A percentile compares a stretch with the other conserved stretches of the same genome.
These are phyloP conservation scores for Sycobia sp. DNA, from an alignment of 1,140 invertebrate genomes.

Conservation along the genomic window DNA sequence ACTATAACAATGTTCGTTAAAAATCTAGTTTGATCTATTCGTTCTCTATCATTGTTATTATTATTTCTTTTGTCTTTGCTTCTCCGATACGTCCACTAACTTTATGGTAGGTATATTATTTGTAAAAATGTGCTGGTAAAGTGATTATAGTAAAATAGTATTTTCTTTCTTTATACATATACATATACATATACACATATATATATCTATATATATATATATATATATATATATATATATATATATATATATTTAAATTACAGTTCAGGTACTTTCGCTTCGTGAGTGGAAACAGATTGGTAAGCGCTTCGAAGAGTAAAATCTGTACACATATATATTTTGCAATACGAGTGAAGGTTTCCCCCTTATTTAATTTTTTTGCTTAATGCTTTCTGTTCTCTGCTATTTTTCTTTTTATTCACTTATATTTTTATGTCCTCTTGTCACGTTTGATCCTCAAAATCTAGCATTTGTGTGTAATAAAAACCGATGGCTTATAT, in stretches of 20 bases:
- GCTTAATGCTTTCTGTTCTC: constrained; percentile 14
- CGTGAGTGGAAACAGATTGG: constrained; percentile 42
- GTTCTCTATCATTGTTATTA: constrained; percentile 11
- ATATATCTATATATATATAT: constrained; percentile 31
- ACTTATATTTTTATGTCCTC: constrained; percentile 33
- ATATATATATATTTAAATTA: constrained; percentile 32
- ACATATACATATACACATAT: constrained; percentile 29
- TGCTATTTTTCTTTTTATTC: constrained; percentile 20
- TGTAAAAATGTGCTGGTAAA: constrained; percentile 51
- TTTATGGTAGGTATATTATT: constrained; percentile 35
- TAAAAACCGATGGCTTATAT: constrained; percentile 53
- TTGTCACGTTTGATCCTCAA: constrained; percentile 42
- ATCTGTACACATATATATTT: constrained; percentile 27
- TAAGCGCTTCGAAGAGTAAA: constrained; percentile 29
- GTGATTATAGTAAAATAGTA: constrained; percentile 56
- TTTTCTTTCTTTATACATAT: constrained; percentile 40
- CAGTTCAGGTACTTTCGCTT: constrained; percentile 50
- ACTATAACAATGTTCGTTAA: constrained; percentile 36
- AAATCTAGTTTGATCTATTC: constrained; percentile 31
- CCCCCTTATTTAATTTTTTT: constrained; percentile 4
- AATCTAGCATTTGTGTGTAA: constrained; percentile 44
- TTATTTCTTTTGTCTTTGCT: not conserved
- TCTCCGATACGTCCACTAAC: constrained; percentile 7
- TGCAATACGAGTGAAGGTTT: constrained; percentile 17
- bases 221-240: constrained; percentile 32